phyloP scores from a whole-genome alignment of 2,888 invertebrate genomes.

The Hyposoter didymator region DNA sequence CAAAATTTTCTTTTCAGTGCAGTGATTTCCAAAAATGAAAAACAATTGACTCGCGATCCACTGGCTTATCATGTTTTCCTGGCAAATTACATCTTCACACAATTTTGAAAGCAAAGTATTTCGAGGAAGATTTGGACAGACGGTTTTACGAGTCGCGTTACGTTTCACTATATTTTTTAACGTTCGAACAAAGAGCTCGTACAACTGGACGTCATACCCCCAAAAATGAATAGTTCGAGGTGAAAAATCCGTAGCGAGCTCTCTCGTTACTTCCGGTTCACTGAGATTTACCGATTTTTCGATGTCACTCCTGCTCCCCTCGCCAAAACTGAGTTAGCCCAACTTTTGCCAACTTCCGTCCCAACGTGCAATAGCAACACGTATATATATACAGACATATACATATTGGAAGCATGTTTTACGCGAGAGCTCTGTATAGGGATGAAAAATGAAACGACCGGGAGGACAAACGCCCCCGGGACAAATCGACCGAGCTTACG shows the following conservation, averaged over 20 bases:
- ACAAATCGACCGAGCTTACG: conserved; percentile 19
- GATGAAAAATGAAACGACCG: conserved; percentile 42
- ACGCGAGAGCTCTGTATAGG: not conserved
- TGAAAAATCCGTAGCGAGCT: conserved; percentile 20
- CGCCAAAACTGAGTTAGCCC: conserved; percentile 10
- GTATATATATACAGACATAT: not conserved
- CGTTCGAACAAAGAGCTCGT: not conserved
- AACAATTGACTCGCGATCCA: no score
- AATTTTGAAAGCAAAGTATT: not conserved
- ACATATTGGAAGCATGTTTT: not conserved
- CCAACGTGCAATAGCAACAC: conserved; percentile 2
- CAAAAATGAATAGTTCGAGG: conserved; percentile 46
- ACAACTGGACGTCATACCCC: conserved; percentile 18
- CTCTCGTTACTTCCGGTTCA: conserved; percentile 58
- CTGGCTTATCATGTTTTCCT: conserved; percentile 8
- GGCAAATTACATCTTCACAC: not conserved
- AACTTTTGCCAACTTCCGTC: conserved; percentile 27
- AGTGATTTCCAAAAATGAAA: no score
- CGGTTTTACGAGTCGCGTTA: conserved; percentile 34
- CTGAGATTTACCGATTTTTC: conserved; percentile 55
- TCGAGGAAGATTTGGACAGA: conserved; percentile 33
- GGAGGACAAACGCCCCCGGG: conserved; percentile 33
- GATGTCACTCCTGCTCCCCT: not conserved
- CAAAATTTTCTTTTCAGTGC: no score
- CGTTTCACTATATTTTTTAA: not conserved